Base-by-base conservation (phyloP, 2,113 vertebrate genomes). In the Engystomops pustulosus region DNA sequence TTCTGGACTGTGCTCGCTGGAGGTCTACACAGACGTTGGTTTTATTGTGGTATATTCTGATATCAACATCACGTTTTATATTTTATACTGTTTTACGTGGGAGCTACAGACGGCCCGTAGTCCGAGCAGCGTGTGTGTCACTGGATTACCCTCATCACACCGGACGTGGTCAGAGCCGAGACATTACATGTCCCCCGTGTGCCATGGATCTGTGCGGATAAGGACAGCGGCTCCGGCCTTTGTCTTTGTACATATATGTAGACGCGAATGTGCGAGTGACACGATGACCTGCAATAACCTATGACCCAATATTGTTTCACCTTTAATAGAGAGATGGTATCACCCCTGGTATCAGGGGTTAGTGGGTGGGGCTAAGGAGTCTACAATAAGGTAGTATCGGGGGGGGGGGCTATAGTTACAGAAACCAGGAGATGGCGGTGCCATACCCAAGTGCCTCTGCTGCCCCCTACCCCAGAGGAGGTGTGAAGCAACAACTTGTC, bases 231-330 rank as follows among this genome's bases (percentile, higher is more conserved):
- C n/a, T n/a, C n/a, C n/a, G n/a, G n/a, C n/a, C n/a, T n/a, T n/a
- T n/a, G n/a, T n/a, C n/a, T n/a, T n/a, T n/a, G n/a, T n/a, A n/a
- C n/a, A n/a, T n/a, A n/a, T n/a, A n/a, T n/a, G n/a, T n/a, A n/a
- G n/a, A n/a, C n/a, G n/a, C n/a, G 15, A 65, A n/a, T 34, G 74
- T 53, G 76, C 36, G 34, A 25, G 55, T 36, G 36, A 32, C 75
- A n/a, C 49, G 75, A 23, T 51, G 27, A 30, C 38, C 77, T 79
- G 77, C 77, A 79, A 79, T 79, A 79, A 79, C 5, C 0, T n/a
- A 38, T 20, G 44, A 2, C 17, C 53, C 38, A 2, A 27, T 41
- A 3, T 6, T 36, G 27, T 17, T 6, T 36, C 32, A 36, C 17
- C 65, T n/a, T 68, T 10, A 1, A 30, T 6, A 10, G 34, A 41